These are phyloP conservation scores for Urocyon cinereoargenteus DNA, from an alignment of 2,797 vertebrate species.

Conservation along the genomic window DNA sequence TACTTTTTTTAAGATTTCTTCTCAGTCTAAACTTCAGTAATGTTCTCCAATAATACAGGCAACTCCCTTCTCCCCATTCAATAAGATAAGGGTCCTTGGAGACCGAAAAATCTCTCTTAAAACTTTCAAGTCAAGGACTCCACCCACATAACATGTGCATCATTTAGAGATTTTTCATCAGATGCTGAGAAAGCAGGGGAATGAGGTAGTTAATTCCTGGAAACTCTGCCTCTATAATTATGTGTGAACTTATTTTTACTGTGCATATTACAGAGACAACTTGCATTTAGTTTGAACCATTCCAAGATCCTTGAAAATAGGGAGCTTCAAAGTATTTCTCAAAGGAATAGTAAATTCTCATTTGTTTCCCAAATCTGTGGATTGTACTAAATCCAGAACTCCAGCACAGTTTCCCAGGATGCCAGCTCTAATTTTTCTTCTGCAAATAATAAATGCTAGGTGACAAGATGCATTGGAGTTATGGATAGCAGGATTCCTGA, in stretches of 20 bases:
- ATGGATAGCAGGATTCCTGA: not conserved
- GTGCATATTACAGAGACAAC: not conserved
- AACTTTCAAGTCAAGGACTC: not conserved
- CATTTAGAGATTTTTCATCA: conserved; percentile 17
- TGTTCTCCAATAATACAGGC: not conserved
- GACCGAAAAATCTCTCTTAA: not conserved
- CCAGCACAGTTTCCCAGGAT: not conserved
- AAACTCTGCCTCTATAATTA: not conserved
- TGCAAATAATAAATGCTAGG: not conserved
- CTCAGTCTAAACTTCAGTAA: not conserved
- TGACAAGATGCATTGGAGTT: not conserved
- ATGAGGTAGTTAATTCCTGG: not conserved
- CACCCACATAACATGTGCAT: not conserved
- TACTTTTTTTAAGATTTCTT: not conserved
- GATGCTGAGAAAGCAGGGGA: not conserved
- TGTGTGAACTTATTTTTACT: not conserved
- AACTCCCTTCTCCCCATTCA: not conserved
- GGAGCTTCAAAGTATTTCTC: not conserved
- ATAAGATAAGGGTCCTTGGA: not conserved
- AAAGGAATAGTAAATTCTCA: not conserved
- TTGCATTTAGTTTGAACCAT: conserved; percentile 20
- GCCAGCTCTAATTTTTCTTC: not conserved
- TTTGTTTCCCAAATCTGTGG: not conserved
- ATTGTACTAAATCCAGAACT: not conserved
- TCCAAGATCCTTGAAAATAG: conserved; percentile 12